Conservation (phyloP, 2,797 vertebrate genomes). For the Toxotes lorentzi region DNA sequence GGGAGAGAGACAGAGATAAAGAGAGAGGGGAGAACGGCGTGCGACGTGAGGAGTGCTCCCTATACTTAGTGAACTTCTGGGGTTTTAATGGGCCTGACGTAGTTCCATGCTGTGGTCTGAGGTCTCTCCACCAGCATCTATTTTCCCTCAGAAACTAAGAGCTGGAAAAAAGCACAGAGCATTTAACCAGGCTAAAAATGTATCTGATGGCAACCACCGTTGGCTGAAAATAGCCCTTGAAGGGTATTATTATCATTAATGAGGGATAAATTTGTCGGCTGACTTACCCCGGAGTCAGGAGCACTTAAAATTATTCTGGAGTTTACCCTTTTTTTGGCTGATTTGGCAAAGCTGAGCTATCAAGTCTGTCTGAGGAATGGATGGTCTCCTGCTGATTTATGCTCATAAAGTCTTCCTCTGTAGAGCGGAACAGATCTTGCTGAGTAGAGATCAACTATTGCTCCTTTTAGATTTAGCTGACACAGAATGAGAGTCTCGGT, state of each 20-base stretch:
- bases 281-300: constrained; percentile 77
- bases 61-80: constrained; percentile 82
- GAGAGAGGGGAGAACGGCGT: constrained; percentile 42
- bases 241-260: constrained; percentile 89
- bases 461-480: constrained; percentile 41
- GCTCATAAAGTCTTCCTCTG: constrained; percentile 57
- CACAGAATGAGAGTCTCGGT: constrained; percentile 11
- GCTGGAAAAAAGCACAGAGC: constrained; percentile 83
- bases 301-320: constrained; percentile 73
- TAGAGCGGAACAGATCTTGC: constrained; percentile 40
- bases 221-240: constrained; percentile 84
- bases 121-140: constrained; percentile 82
- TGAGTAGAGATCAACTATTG: constrained; percentile 53
- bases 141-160: constrained; percentile 79
- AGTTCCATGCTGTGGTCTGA: constrained; percentile 85
- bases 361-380: constrained; percentile 55
- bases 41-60: constrained; percentile 77
- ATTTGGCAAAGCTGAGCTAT: constrained; percentile 58
- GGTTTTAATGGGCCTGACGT: constrained; percentile 84
- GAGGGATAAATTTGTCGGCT: constrained; percentile 84
- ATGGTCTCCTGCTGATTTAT: constrained; percentile 62
- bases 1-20: neutral
- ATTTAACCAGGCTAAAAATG: constrained; percentile 87
- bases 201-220: constrained; percentile 80
- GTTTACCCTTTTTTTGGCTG: constrained; percentile 69